Conservation (phyloP, 2,888 invertebrate genomes). For the Tetrapedia diversipes region DNA sequence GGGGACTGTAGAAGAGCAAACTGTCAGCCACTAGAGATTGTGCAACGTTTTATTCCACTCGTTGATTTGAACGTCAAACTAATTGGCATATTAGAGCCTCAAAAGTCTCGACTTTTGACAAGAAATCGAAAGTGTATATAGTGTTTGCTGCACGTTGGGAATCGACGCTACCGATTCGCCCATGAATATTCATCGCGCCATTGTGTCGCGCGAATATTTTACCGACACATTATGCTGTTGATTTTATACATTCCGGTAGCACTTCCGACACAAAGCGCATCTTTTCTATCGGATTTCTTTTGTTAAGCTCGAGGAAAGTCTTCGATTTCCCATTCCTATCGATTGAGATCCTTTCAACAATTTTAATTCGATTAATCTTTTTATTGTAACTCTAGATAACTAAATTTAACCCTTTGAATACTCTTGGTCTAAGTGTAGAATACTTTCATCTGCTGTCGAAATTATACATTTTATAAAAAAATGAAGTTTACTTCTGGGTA, state of each 20-base stretch:
- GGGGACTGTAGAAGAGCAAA: background rate
- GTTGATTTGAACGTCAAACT: background rate
- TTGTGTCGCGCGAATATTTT: slow-evolving; percentile 30
- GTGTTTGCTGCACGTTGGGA: background rate
- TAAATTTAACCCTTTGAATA: no score
- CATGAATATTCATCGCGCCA: slow-evolving; percentile 37
- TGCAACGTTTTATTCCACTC: background rate
- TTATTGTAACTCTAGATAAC: background rate
- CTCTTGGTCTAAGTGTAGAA: no score
- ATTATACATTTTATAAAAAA: no score
- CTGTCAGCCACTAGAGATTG: background rate
- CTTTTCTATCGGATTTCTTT: background rate
- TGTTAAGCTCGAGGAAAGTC: background rate
- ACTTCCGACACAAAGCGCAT: slow-evolving; percentile 8
- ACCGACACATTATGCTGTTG: slow-evolving; percentile 3
- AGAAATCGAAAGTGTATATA: background rate
- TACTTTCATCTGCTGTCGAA: no score
- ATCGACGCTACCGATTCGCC: background rate
- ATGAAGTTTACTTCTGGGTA: no score
- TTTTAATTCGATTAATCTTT: background rate
- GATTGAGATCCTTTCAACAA: background rate
- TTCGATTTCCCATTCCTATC: background rate
- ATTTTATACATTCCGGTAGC: slow-evolving; percentile 31
- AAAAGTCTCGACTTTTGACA: background rate
- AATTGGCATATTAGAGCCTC: background rate